A percentile compares a stretch with the other conserved stretches of the same genome.
phyloP scores from a whole-genome alignment of 2,113 vertebrate species.

The Tenrec ecaudatus region DNA sequence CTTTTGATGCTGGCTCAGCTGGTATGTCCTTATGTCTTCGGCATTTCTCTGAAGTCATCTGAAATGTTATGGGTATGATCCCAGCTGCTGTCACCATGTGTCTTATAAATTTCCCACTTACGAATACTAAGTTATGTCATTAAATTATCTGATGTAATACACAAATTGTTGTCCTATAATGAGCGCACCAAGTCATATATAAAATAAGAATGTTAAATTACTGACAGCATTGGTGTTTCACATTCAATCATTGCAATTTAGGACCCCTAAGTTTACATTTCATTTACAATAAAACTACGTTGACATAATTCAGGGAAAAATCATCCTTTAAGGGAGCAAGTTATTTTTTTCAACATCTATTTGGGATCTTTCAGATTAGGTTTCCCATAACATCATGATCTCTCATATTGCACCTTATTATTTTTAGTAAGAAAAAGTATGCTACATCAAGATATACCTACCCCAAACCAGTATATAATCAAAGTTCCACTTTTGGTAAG shows the following conservation, averaged over 20 bases:
- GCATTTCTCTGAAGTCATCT: slow-evolving; percentile 73
- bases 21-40: slow-evolving; percentile 73
- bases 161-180: slow-evolving; percentile 25
- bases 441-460: not conserved
- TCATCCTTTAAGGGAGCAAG: slow-evolving; percentile 12
- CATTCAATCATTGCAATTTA: not conserved
- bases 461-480: not conserved
- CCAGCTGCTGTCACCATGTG: slow-evolving; percentile 84
- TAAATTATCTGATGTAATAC: slow-evolving; percentile 22
- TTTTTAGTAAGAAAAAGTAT: not conserved
- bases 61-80: slow-evolving; percentile 75
- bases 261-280: slow-evolving; percentile 7
- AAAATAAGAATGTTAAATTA: slow-evolving; percentile 2
- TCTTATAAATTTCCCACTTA: slow-evolving; percentile 80
- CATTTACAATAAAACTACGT: slow-evolving; percentile 16
- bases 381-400: not conserved
- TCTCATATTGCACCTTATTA: not conserved
- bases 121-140: slow-evolving; percentile 63
- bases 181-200: slow-evolving; percentile 6
- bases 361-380: not conserved
- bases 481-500: not conserved
- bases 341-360: not conserved
- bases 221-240: not conserved
- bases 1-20: slow-evolving; percentile 73
- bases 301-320: not conserved